Evolutionary conservation across 2,888 invertebrate species (phyloP).

Genomic region (Orgyia antiqua): DNA sequence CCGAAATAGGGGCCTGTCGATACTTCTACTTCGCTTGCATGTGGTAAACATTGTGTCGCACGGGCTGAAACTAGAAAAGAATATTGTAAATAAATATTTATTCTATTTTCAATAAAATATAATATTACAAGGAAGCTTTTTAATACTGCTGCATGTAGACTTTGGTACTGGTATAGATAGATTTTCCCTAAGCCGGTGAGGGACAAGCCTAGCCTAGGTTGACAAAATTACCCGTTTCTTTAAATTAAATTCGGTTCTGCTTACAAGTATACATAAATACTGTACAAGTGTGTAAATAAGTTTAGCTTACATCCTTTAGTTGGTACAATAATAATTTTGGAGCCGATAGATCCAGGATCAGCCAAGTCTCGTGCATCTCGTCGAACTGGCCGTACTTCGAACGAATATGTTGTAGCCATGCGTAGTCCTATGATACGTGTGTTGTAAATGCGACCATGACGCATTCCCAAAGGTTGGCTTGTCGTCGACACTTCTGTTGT

Average conservation of each 20-base stretch:
- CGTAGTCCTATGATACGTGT: slow-evolving; percentile 83
- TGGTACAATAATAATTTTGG: slow-evolving; percentile 85
- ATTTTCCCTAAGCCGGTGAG: no score
- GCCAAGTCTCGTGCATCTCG: slow-evolving; percentile 70
- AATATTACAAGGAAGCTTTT: no score
- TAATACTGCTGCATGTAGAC: no score
- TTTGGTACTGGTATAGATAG: no score
- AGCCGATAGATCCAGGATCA: slow-evolving; percentile 77
- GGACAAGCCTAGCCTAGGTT: no score
- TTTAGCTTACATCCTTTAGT: slow-evolving; percentile 93
- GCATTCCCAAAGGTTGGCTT: slow-evolving; percentile 25
- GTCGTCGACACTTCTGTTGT: slow-evolving; percentile 33
- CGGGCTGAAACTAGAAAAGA: slow-evolving; percentile 84
- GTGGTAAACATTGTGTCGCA: slow-evolving; percentile 87
- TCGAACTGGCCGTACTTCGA: slow-evolving; percentile 82
- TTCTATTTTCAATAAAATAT: no score
- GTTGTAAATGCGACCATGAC: slow-evolving; percentile 66
- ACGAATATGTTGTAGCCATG: slow-evolving; percentile 90
- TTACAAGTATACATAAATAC: no score
- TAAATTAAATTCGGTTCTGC: no score
- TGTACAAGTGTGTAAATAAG: no score
- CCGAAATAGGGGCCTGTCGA: slow-evolving; percentile 90
- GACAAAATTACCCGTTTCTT: no score
- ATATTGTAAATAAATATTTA: no score
- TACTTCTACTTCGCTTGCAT: slow-evolving; percentile 89